A percentile compares a stretch with the other conserved stretches of the same genome.
Conservation (phyloP, 2,888 invertebrate species). For the Rhagium mordax region DNA sequence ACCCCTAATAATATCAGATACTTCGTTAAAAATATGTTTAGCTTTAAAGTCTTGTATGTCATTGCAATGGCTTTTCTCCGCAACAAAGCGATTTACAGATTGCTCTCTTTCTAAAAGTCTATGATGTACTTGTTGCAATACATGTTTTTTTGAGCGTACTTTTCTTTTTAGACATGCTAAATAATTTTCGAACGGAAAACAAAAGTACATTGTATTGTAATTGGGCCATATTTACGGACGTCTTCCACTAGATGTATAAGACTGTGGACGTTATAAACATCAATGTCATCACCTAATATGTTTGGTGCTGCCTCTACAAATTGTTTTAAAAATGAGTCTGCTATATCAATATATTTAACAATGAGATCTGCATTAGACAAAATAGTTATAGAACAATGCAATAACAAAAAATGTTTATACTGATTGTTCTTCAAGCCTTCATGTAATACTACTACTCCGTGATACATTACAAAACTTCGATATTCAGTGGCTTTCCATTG, state of each 20-base stretch:
- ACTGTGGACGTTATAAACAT: not conserved
- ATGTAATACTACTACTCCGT: not conserved
- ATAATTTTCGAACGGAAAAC: too few species aligned
- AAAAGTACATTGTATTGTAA: too few species aligned
- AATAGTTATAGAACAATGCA: not conserved
- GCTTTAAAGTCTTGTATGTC: too few species aligned
- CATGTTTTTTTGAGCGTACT: too few species aligned
- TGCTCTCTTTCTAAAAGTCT: too few species aligned
- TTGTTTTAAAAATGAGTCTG: slow-evolving; percentile 3
- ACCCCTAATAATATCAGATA: too few species aligned
- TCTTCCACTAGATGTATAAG: not conserved
- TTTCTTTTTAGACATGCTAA: too few species aligned
- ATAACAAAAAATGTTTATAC: slow-evolving; percentile 1
- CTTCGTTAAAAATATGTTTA: too few species aligned
- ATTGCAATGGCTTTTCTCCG: too few species aligned
- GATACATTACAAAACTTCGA: not conserved
- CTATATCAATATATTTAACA: not conserved
- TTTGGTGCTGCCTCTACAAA: slow-evolving; percentile 8
- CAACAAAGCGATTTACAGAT: too few species aligned
- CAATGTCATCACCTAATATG: slow-evolving; percentile 5
- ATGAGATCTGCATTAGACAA: not conserved
- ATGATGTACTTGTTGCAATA: too few species aligned
- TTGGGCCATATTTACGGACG: too few species aligned
- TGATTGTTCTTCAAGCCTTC: not conserved
- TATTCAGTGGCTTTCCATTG: not conserved